Evolutionary conservation across 2,888 invertebrate genomes (phyloP), one percentile per base, ranked within the genome.

Genomic region (Eristalis tenax): DNA sequence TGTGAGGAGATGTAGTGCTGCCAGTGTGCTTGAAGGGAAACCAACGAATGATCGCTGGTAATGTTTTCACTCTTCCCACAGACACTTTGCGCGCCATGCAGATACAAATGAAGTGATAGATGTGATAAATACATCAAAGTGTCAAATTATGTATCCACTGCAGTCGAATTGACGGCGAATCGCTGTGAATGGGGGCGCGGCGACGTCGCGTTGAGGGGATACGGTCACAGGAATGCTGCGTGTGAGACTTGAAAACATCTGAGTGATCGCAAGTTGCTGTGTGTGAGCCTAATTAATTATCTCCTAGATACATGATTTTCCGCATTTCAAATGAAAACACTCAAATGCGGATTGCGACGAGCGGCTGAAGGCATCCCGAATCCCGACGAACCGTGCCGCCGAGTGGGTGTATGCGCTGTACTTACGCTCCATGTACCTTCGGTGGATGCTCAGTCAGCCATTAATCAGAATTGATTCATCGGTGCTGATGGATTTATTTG

Each of bases 401-500:
- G 71, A 71, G 80, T 76, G 66, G 70, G 70, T 74, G 71, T 71
- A 61, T 22, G 22, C 40, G 40, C 57, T 38, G 38, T 38, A 38
- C 38, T 13, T 76, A 43, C 18, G 35, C 6, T 50, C 70, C 56
- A 63, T 71, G 61, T 68, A 82, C 76, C 70, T 76, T 40, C 32
- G 74, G 65, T 75, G 74, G 61, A 69, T 65, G 63, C 71, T 87
- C 86, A 78, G 75, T 87, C 87, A 68, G 81, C 85, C 35, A 89
- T 88, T 88, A 88, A 89, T 89, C 89, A 88, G 88, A 82, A 88
- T 77, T 81, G 64, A 81, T 86, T 83, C 68, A 71, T 32, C 13
- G 18, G 15, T 70, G 79, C 56, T 88, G 89, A 89, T 80, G 83
- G 89, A 89, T 89, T 89, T 89, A 89, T 88, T 88, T 82, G 85